phyloP scores from a whole-genome alignment of 2,888 invertebrate species.

The Drosophila mettleri region DNA sequence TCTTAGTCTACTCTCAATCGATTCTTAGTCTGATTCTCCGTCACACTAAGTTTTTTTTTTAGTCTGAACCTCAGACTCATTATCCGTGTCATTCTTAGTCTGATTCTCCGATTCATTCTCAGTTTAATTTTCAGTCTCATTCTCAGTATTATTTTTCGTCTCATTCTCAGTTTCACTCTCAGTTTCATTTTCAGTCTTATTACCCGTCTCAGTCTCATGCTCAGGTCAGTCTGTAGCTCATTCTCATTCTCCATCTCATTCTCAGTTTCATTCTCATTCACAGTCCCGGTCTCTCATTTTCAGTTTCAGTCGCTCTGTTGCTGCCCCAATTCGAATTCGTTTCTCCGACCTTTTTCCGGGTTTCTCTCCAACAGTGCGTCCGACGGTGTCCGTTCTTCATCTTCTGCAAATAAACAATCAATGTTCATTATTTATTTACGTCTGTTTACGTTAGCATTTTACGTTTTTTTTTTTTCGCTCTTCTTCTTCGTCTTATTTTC shows the following conservation, averaged over 20 bases:
- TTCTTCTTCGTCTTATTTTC: constrained; percentile 23
- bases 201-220: neutral
- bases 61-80: neutral
- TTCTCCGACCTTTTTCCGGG: constrained; percentile 10
- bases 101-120: neutral
- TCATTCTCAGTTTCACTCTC: constrained; percentile 1
- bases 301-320: too few relatives aligned
- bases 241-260: neutral
- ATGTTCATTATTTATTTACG: constrained; percentile 78
- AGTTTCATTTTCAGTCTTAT: neutral
- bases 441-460: constrained; percentile 71
- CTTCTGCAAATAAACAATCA: constrained; percentile 78
- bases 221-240: too few relatives aligned
- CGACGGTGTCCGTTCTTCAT: constrained; percentile 45
- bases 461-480: constrained; percentile 43
- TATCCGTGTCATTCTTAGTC: neutral
- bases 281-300: neutral
- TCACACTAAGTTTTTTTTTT: too few relatives aligned
- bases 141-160: neutral
- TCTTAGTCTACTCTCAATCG: too few relatives aligned
- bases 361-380: constrained; percentile 7
- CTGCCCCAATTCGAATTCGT: constrained; percentile 12
- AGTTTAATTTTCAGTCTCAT: neutral
- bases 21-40: neutral
- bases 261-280: too few relatives aligned